phyloP scores from a whole-genome alignment of 1,140 invertebrate species.

The Bacillus rossius region DNA sequence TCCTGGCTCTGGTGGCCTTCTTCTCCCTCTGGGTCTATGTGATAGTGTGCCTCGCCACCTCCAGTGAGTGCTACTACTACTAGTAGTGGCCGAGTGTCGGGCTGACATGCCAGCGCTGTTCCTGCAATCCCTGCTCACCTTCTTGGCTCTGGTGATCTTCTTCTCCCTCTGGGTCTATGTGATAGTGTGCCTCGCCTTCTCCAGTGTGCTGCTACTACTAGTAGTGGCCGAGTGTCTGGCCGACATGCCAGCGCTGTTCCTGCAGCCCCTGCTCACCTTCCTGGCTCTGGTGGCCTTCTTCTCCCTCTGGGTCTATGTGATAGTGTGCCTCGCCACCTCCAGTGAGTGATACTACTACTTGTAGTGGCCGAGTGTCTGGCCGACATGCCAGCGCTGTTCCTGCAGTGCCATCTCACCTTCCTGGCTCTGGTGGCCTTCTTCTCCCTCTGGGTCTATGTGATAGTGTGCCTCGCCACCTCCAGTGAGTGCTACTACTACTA shows the following conservation, averaged over 20 bases:
- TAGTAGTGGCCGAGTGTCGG: too few species aligned
- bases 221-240: too few species aligned
- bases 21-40: slow-evolving; percentile 81
- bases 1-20: slow-evolving; percentile 69
- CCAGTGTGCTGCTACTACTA: too few species aligned
- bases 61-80: slow-evolving; percentile 65
- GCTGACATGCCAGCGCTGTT: slow-evolving; percentile 78
- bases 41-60: slow-evolving; percentile 62
- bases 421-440: slow-evolving; percentile 71
- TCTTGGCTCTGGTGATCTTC: slow-evolving; percentile 69
- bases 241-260: slow-evolving; percentile 75
- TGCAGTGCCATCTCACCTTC: slow-evolving; percentile 86
- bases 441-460: slow-evolving; percentile 76
- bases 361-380: too few species aligned
- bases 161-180: slow-evolving; percentile 81
- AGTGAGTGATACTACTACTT: too few species aligned
- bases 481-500: too few species aligned
- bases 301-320: slow-evolving; percentile 76
- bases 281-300: slow-evolving; percentile 71
- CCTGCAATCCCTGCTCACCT: slow-evolving; percentile 83
- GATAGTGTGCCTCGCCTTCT: slow-evolving; percentile 62
- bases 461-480: slow-evolving; percentile 63
- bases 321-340: slow-evolving; percentile 63
- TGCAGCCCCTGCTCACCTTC: slow-evolving; percentile 86
- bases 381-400: slow-evolving; percentile 75